Percentiles rank a stretch among this genome's conserved stretches.
Conservation (phyloP, 2,888 invertebrate species). For the Sisyra nigra region DNA sequence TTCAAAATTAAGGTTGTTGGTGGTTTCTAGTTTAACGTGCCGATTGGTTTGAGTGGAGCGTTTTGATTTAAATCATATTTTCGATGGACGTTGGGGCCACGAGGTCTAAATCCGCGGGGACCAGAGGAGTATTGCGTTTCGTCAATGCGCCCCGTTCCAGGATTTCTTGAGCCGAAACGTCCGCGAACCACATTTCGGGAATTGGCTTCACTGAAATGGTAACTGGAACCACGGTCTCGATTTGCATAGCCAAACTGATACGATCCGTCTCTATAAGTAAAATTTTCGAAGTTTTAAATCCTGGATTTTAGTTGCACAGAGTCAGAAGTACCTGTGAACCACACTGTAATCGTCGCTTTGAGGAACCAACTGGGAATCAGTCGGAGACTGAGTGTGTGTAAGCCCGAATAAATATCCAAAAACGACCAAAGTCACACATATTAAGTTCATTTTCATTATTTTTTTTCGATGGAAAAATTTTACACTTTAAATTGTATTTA, state of each 20-base stretch:
- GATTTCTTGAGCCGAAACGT: slow-evolving; percentile 54
- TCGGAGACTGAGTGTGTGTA: no score
- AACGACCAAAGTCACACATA: no score
- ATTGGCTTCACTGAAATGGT: slow-evolving; percentile 50
- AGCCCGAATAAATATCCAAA: no score
- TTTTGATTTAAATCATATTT: slow-evolving; percentile 55
- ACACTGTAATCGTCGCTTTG: no score
- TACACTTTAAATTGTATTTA: no score
- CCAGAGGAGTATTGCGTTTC: slow-evolving; percentile 62
- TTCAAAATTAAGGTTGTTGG: slow-evolving; percentile 6
- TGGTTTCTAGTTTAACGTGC: slow-evolving; percentile 18
- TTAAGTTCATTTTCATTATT: no score
- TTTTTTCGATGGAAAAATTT: no score
- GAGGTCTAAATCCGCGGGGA: slow-evolving; percentile 59
- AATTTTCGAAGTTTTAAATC: no score
- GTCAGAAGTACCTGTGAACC: not conserved
- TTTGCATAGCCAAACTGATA: slow-evolving; percentile 57
- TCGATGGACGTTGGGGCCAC: slow-evolving; percentile 57
- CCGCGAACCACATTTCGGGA: slow-evolving; percentile 50
- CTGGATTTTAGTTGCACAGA: not conserved
- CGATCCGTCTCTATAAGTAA: slow-evolving; percentile 44
- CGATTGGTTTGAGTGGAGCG: slow-evolving; percentile 39
- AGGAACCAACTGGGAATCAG: no score
- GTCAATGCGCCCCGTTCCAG: slow-evolving; percentile 50
- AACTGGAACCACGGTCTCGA: slow-evolving; percentile 52